Evolutionary conservation across 2,113 vertebrate species (phyloP).

Genomic region (Leptobrachium ailaonicum): DNA sequence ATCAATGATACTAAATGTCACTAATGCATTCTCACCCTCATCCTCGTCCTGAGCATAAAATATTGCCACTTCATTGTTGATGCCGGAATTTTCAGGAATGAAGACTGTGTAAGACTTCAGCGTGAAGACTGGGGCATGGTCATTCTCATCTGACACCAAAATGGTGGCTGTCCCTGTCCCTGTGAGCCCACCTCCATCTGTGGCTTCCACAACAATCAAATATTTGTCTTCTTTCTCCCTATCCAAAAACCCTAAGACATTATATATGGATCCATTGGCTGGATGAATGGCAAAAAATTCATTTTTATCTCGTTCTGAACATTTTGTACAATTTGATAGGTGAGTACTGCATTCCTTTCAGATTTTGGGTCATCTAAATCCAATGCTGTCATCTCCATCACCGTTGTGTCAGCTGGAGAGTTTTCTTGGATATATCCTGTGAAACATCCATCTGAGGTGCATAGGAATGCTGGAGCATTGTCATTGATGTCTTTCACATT

Average conservation of each 20-base stretch:
- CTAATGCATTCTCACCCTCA: conserved; percentile 78
- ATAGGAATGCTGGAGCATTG: conserved; percentile 80
- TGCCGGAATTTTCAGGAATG: conserved; percentile 74
- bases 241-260: conserved; percentile 76
- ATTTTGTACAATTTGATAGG: conserved; percentile 82
- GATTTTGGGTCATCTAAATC: conserved; percentile 82
- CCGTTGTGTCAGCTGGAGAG: conserved; percentile 76
- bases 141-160: conserved; percentile 81
- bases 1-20: conserved; percentile 79
- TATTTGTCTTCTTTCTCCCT: conserved; percentile 78
- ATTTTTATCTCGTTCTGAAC: conserved; percentile 84
- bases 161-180: conserved; percentile 86
- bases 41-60: conserved; percentile 81
- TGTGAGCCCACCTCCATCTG: conserved; percentile 79
- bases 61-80: conserved; percentile 75
- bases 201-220: conserved; percentile 80
- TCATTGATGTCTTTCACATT: conserved; percentile 82
- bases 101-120: conserved; percentile 73
- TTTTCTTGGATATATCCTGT: conserved; percentile 75
- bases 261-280: conserved; percentile 78
- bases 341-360: conserved; percentile 74
- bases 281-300: conserved; percentile 82
- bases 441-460: conserved; percentile 74
- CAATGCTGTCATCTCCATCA: conserved; percentile 84
- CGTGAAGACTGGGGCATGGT: conserved; percentile 82